These are phyloP conservation scores for Drosophila peninsularis DNA, from an alignment of 2,888 invertebrate genomes.

Conservation along the genomic window DNA sequence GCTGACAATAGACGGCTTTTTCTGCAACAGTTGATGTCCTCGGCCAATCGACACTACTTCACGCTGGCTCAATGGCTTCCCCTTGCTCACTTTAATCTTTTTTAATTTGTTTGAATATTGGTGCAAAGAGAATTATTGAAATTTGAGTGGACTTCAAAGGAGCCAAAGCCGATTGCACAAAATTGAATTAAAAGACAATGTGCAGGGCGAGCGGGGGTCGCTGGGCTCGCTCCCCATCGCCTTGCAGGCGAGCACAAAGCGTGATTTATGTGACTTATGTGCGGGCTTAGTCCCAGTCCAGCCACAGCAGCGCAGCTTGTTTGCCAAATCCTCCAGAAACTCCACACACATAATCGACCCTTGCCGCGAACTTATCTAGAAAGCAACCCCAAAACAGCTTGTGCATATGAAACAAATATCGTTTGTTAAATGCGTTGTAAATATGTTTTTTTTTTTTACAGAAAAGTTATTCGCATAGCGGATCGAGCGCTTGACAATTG, in stretches of 20 bases:
- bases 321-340: conserved; percentile 71
- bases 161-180: conserved; percentile 58
- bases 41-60: conserved; percentile 3
- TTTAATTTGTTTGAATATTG: conserved; percentile 67
- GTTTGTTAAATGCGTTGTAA: conserved; percentile 40
- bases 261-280: conserved; percentile 79
- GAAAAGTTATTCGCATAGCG: conserved; percentile 40
- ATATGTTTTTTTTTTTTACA: conserved; percentile 12
- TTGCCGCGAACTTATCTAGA: conserved; percentile 25
- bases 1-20: conserved; percentile 57
- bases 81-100: conserved; percentile 27
- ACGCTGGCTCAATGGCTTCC: conserved; percentile 2
- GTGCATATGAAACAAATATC: conserved; percentile 45
- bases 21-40: conserved; percentile 58
- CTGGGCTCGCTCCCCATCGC: conserved; percentile 25
- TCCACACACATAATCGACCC: conserved; percentile 59
- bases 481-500: conserved; percentile 1
- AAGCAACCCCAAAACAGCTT: conserved; percentile 45
- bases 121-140: conserved; percentile 75
- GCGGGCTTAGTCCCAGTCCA: conserved; percentile 35
- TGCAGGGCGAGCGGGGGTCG: conserved; percentile 31
- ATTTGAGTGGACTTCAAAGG: conserved; percentile 80
- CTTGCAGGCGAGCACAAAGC: conserved; percentile 54
- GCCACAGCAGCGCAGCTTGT: conserved; percentile 51
- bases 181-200: conserved; percentile 79